Base-by-base conservation (phyloP, 2,888 invertebrate genomes). In the Aspidiotus rigidus region DNA sequence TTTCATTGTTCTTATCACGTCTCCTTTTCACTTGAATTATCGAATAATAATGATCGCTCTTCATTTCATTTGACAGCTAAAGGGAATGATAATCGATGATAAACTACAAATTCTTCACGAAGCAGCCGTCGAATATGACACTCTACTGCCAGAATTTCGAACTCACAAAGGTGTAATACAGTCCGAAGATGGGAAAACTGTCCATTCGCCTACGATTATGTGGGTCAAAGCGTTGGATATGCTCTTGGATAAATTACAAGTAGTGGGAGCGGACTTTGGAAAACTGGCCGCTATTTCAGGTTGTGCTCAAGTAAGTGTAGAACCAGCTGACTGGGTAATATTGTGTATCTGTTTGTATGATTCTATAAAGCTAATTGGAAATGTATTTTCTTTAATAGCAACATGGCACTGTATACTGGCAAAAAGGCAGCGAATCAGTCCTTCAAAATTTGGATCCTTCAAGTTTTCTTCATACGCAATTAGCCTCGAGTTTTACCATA, bases 321-420 rank as follows among this genome's bases (percentile, higher is more conserved):
- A 28, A 28, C 28, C 5, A 28, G 5, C 5, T 28, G 28, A 28
- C 5, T 28, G 11, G 11, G 17, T 49, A 11, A 28, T 28, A 40
- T 44, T 7, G 15, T 17, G 41, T 41, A 62, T n/a, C 28, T 28
- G 28, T 28, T 28, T 17, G 11, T 49, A 49, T 1, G 49, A 49
- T 49, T 39, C n/a, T 53, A 53, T n/a, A 5, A 13, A 13, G 16
- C 11, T 59, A 13, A 28, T 28, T 13, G 39, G 6, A 11, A 55
- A 8, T 54, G 17, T 11, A 49, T 16, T 56, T n/a, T 39, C 60
- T 62, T 62, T 49, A 74, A 57, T 77, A 97, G 90, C 97, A 98
- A 90, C 98, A 98, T 78, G 97, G 97, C 0, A 94, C 95, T 57
- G 89, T 98, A 0, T 98, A 91, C 81, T 98, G 98, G 98, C 85